Evolutionary conservation across 2,113 vertebrate genomes (phyloP), one percentile per base, ranked within the genome.

Genomic region (Chloropsis hardwickii): DNA sequence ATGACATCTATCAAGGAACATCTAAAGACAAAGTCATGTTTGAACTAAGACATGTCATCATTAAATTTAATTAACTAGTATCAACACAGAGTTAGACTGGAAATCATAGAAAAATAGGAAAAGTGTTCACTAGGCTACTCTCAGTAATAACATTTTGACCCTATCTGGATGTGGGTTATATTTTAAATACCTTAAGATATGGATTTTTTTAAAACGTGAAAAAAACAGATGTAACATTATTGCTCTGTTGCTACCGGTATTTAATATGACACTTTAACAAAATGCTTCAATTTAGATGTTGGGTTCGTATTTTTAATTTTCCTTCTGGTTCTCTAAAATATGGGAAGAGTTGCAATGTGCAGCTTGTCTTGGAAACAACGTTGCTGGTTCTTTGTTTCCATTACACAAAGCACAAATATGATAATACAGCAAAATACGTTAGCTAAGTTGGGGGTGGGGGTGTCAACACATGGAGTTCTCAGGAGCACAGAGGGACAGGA

Each of bases 331-430:
- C 20, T 9, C 29, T 56, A 45, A 13, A 76, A 81, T 6, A 39
- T 3, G 4, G 0, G 19, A 11, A 5, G 22, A 39, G 9, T 10
- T 3, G 2, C 35, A 81, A 84, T 5, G 18, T 2, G 7, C 33
- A 61, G 37, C 21, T 81, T 2, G 6, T 72, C 37, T 60, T 51
- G 25, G 57, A 88, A 86, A 58, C 4, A 45, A 71, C 37, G 25
- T 37, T 48, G 6, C 44, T 69, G 45, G 12, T 20, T 71, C n/a
- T 83, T 84, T 39, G 51, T 64, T 79, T 85, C 74, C 44, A 18
- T 71, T 71, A 51, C 8, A 13, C 35, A 35, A n/a, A 82, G 40
- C 22, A 60, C 7, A 35, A 40, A 40, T 23, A 56, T 7, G 25
- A 33, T 27, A 90, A 67, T 28, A 39, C 0, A 4, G 53, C 31